phyloP scores from a whole-genome alignment of 2,113 vertebrate species.

The Macheiramphus alcinus region DNA sequence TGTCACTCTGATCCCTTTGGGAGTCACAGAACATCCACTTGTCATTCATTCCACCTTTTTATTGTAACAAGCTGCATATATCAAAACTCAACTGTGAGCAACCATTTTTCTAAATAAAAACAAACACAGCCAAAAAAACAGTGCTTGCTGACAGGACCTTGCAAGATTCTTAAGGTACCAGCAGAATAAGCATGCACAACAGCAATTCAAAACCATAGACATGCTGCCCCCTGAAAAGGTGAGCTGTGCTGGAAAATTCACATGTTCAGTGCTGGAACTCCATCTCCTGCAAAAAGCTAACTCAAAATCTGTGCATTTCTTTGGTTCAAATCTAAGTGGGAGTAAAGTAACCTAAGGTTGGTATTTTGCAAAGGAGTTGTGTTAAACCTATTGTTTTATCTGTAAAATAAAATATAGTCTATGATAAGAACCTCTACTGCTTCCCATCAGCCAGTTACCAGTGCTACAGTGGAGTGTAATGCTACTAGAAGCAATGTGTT shows the following conservation, averaged over 20 bases:
- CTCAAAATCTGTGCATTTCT: background rate
- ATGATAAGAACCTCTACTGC: background rate
- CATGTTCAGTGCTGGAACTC: background rate
- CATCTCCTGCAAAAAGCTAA: background rate
- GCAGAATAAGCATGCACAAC: background rate
- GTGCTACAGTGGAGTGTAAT: background rate
- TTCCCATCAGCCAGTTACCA: background rate
- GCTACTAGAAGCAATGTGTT: background rate
- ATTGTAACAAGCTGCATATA: background rate
- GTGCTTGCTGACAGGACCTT: background rate
- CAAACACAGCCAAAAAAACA: background rate
- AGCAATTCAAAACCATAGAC: background rate
- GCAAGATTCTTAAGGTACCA: background rate
- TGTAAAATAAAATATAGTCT: background rate
- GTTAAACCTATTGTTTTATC: background rate
- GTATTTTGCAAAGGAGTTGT: background rate
- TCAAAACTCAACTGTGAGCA: background rate
- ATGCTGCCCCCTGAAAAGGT: background rate
- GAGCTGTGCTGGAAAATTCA: background rate
- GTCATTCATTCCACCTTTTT: background rate
- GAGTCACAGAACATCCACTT: background rate
- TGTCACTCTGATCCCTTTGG: conserved; percentile 13
- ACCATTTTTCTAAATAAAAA: background rate
- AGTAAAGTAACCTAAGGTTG: background rate
- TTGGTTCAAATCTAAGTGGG: background rate